Evolutionary conservation across 1,140 invertebrate genomes (phyloP), one percentile per base, ranked within the genome.

Genomic region (Rhopalosiphum maidis): DNA sequence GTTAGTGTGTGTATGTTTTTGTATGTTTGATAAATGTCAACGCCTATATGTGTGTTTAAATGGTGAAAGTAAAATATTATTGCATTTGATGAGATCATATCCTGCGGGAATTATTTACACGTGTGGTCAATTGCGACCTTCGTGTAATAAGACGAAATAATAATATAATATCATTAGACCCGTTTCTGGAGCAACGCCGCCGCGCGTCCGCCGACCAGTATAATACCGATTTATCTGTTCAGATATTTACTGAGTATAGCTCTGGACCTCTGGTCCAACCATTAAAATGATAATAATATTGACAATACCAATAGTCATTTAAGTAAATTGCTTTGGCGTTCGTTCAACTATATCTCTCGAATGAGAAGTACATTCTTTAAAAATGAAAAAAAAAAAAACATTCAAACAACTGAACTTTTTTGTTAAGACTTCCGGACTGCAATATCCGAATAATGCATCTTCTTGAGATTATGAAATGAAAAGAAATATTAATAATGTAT

Each of bases 11-110:
- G 9, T 6, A 15, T 37, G 2, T 37, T 37, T 68, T 68, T n/a
- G 60, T 68, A 30, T 15, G 30, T 77, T 77, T 77, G 43, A 46
- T 25, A 87, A 48, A 87, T 87, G 85, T 87, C 85, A 87, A 87
- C 85, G 85, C 25, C 41, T 46, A 46, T 43, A n/a, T 37, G 30
- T n/a, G n/a, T 37, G 41, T 46, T 89, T 54, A 89, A 89, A 89
- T 22, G 48, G 87, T 89, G 87, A 89, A 89, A 89, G 48, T 22
- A 89, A 89, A 88, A 86, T 48, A 87, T 48, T 77, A n/a, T 48
- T 48, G 25, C 6, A n/a, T 54, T 54, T 51, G 87, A 89, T 89
- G 87, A 89, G 87, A 89, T 89, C 87, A 89, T 54, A 89, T 89
- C 87, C 87, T 89, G 87, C 87, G 87, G 48, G 48, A 89, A 54